Base-by-base conservation (phyloP, 1,140 invertebrate genomes). In the Dinothrombium tinctorium region DNA sequence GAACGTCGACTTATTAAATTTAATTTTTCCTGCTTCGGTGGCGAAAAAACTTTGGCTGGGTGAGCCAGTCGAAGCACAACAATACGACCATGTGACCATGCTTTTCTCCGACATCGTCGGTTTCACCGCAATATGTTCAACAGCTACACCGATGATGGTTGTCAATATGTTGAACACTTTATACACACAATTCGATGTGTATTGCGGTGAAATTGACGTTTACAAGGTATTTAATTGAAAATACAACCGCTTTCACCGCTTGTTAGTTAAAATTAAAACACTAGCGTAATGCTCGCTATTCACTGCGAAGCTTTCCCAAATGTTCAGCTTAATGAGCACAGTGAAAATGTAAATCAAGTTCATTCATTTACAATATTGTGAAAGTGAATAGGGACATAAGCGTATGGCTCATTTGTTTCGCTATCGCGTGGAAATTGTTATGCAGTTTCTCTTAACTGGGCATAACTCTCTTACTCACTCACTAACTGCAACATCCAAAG, bases 31-130 rank as follows among this genome's bases (percentile, higher is more conserved):
- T 31, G 78, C 80, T 20, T 75, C 83, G 53, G 84, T 92, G 47
- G 86, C 86, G 0, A 81, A 81, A 56, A 69, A 77, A 42, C 63
- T 90, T 6, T 89, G 83, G 83, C 60, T 82, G 42, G 84, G 84
- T 24, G 73, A 77, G 52, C 74, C 77, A 4, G 82, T 96, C 4
- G 79, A 86, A 59, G 87, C 89, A 7, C 87, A 95, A 62, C 79
- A 76, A 1, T 94, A 81, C 59, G 81, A 90, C 61, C 69, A 74
- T 48, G 83, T 72, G 26, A 94, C 89, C 21, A 90, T 96, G 51
- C 92, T 94, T 61, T 96, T 96, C 63, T 92, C 84, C 53, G 90
- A 95, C 60, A 95, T 96, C 58, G 89, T 95, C 37, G 87, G 87
- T 49, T 96, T 96, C 63, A 96, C 89, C 32, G 72, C 77, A 28